phyloP scores from a whole-genome alignment of 2,113 vertebrate species.

The Hippocampus guttulatus region DNA sequence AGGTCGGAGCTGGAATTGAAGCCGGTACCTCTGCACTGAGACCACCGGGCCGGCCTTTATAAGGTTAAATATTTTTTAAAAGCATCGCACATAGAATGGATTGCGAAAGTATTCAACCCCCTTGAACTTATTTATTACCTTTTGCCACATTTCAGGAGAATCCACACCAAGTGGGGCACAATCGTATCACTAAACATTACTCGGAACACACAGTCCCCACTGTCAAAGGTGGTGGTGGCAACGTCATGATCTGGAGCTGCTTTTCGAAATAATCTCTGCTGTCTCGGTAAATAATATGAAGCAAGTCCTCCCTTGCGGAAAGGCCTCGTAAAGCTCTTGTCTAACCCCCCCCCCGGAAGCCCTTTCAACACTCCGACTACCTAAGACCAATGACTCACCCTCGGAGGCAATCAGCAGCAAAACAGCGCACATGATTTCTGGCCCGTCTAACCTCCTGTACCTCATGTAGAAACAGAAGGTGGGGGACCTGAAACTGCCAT shows the following conservation, averaged over 20 bases:
- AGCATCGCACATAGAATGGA: slow-evolving; percentile 12
- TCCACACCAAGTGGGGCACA: slow-evolving; percentile 8
- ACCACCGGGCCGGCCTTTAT: too few relatives aligned
- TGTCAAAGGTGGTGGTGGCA: neutral
- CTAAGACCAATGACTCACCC: slow-evolving; percentile 26
- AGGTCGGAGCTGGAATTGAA: too few relatives aligned
- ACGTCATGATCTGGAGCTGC: too few relatives aligned
- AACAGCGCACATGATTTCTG: slow-evolving; percentile 12
- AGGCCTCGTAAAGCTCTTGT: slow-evolving; percentile 7
- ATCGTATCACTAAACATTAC: slow-evolving; percentile 29
- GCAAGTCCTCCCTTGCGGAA: neutral
- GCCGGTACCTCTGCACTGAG: too few relatives aligned
- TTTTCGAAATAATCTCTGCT: slow-evolving; percentile 16
- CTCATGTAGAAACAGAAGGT: slow-evolving; percentile 39
- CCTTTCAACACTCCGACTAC: slow-evolving; percentile 5
- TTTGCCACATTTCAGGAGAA: neutral
- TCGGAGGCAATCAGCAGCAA: slow-evolving; percentile 25
- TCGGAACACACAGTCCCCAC: neutral
- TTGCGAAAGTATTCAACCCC: too few relatives aligned
- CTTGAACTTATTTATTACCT: too few relatives aligned
- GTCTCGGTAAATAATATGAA: slow-evolving; percentile 6
- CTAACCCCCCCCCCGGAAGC: neutral
- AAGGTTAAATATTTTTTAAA: too few relatives aligned
- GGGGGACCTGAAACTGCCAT: slow-evolving; percentile 27
- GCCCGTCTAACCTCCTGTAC: slow-evolving; percentile 27